Base-by-base conservation (phyloP, 2,888 invertebrate genomes). In the Prionchulus punctatus region DNA sequence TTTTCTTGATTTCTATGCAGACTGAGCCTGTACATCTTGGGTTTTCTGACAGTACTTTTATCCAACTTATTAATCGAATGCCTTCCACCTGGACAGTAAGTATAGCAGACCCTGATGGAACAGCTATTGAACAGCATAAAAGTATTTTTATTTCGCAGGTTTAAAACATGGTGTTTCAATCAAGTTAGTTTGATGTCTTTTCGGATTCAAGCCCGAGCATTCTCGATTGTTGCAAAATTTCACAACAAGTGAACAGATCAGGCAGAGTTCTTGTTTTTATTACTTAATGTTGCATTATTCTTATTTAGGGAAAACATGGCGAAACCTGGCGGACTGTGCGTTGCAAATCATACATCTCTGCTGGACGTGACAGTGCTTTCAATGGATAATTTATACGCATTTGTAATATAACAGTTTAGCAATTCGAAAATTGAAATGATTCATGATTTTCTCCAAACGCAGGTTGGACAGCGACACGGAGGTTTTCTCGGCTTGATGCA, bases 391-490 rank as follows among this genome's bases (percentile, higher is more conserved):
- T 82, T 83, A 69, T 94, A 85, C 77, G 86, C 88, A 61, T 77
- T 98, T 88, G 94, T 92, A 79, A 45, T 12, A 36, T 36, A 12
- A n/a, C n/a, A n/a, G n/a, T n/a, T n/a, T n/a, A n/a, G n/a, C n/a
- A n/a, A n/a, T n/a, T n/a, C n/a, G n/a, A n/a, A n/a, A n/a, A n/a
- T n/a, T n/a, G n/a, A n/a, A n/a, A n/a, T n/a, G n/a, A n/a, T n/a
- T n/a, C n/a, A n/a, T n/a, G n/a, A n/a, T n/a, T n/a, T n/a, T n/a
- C n/a, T n/a, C n/a, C n/a, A n/a, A n/a, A n/a, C 23, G 12, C 23
- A 91, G 92, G 90, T 96, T 69, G 96, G 96, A 7, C 96, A 96
- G 73, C 79, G 85, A 28, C 96, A 96, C 71, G 86, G 85, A 27
- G 96, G 94, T 15, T 88, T 96, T 69, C 78, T 96, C 58, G 96